Base-by-base conservation (phyloP, 2,888 invertebrate species). In the Euzophera pinguis region DNA sequence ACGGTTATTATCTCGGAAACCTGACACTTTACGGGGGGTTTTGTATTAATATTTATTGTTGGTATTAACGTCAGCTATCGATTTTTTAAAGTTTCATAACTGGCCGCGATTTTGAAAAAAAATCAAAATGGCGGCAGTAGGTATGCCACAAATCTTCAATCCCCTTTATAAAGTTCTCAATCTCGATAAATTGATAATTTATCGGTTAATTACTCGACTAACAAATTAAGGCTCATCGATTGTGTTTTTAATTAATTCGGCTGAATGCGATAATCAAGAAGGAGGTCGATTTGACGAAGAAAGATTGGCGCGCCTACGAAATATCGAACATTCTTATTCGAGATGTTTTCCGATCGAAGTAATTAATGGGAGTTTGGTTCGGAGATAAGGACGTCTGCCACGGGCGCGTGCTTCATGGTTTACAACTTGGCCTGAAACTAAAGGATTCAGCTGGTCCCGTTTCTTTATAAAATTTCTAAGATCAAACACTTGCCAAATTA, bases 321-420 rank as follows among this genome's bases (percentile, higher is more conserved):
- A 50, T 50, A 29, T 41, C 39, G 29, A 27, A 39, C 49, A 29
- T 13, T 50, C 39, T 50, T 50, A 27, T 48, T 48, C 22, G 39
- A 50, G 49, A 50, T 39, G 49, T 41, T 50, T 32, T 50, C 49
- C 49, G 49, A 50, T 41, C 39, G 39, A 27, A 38, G 39, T 32
- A 50, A 50, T 50, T 50, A 50, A 50, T 50, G 14, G 32, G 13
- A 27, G 39, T 50, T 50, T n/a, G 38, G 38, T 39, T 37, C 34
- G 4, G 32, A 39, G 39, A 50, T 39, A 41, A 47, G 38, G 47
- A 27, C 12, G 43, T 43, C 43, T 43, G 43, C 27, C n/a, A n/a
- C 43, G 43, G 29, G 43, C 43, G 43, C 14, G 32, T 2, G 8
- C 29, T 29, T 3, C 1, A 7, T 16, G 10, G 1, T n/a, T 45